A percentile compares a stretch with the other conserved stretches of the same genome.
These are phyloP conservation scores for Girardinus metallicus DNA, from an alignment of 2,797 vertebrate genomes.

Conservation along the genomic window DNA sequence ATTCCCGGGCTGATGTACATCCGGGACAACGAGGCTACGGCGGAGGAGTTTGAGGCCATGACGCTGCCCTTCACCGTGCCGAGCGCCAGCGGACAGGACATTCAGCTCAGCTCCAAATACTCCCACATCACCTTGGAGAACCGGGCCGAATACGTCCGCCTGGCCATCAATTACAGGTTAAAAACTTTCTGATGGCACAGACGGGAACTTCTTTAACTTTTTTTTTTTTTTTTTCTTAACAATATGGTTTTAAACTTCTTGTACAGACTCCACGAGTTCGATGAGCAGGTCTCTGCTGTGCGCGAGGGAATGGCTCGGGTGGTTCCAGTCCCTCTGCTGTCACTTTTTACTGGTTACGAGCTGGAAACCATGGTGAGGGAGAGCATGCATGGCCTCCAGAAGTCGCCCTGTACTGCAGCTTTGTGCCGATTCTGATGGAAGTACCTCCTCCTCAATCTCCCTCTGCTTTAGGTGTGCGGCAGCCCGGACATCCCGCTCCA, in stretches of 20 bases:
- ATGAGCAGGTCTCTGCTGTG: conserved; percentile 96
- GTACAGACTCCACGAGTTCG: conserved; percentile 94
- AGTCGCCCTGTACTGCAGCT: rapidly evolving
- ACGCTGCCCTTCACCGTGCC: conserved; percentile 96
- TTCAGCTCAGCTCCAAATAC: conserved; percentile 96
- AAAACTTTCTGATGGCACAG: not conserved
- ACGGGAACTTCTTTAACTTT: not conserved
- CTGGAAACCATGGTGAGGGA: conserved; percentile 94
- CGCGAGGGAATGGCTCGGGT: conserved; percentile 98
- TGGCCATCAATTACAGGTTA: conserved; percentile 97
- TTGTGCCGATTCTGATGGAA: not conserved
- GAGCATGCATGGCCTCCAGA: not conserved
- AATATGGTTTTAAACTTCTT: not conserved
- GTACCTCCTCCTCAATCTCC: rapidly evolving
- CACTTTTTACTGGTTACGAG: conserved; percentile 97
- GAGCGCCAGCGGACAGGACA: conserved; percentile 96
- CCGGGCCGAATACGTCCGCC: conserved; percentile 93
- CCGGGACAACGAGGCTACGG: conserved; percentile 95
- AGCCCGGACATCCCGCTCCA: conserved; percentile 98
- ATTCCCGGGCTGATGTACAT: conserved; percentile 99
- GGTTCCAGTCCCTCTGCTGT: conserved; percentile 94
- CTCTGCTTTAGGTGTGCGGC: conserved; percentile 88
- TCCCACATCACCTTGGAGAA: conserved; percentile 96
- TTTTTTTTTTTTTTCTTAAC: not conserved
- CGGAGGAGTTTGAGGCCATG: conserved; percentile 98